These are phyloP conservation scores for Melanotaenia parkinsoni DNA, from an alignment of 2,797 vertebrate species.

Conservation along the genomic window DNA sequence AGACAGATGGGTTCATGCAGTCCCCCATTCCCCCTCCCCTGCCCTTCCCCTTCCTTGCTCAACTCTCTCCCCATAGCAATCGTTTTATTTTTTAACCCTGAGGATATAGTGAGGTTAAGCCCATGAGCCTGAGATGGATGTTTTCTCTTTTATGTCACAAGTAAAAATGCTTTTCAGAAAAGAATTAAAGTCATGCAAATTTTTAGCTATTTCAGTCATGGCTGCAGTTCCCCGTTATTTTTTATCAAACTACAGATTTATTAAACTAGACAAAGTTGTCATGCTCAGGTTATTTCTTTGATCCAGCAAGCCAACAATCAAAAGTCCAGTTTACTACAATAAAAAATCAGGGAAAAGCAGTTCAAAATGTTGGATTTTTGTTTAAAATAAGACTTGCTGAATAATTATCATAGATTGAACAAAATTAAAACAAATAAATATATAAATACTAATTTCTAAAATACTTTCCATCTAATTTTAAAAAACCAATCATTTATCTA, in stretches of 20 bases:
- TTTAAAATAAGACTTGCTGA: neutral
- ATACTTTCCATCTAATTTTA: neutral
- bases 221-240: neutral
- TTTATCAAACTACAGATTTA: too few relatives aligned
- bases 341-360: neutral
- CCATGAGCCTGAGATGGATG: neutral
- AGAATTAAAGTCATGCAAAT: neutral
- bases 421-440: neutral
- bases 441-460: neutral
- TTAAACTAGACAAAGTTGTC: neutral
- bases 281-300: neutral
- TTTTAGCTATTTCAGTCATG: neutral
- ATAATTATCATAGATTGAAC: too few relatives aligned
- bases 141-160: constrained; percentile 1
- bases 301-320: neutral
- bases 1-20: constrained; percentile 75
- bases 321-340: neutral
- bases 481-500: too few relatives aligned
- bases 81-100: constrained; percentile 53
- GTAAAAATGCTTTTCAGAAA: neutral
- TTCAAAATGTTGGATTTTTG: neutral
- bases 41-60: constrained; percentile 9
- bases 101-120: constrained; percentile 47
- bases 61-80: constrained; percentile 22
- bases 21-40: constrained; percentile 14